Conservation (phyloP, 2,113 vertebrate species). For the Eulemur macaco region DNA sequence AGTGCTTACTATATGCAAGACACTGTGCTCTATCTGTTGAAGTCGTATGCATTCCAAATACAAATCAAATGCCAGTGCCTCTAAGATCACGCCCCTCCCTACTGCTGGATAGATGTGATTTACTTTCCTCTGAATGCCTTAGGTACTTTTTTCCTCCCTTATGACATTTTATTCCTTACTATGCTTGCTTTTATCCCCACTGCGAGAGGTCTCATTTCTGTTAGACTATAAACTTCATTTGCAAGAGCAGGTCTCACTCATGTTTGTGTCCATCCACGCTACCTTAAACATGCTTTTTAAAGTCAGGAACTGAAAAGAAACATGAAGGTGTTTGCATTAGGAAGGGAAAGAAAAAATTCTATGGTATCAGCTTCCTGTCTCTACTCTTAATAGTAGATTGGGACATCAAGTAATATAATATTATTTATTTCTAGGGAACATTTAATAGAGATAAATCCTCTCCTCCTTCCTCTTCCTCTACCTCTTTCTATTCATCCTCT, state of each 20-base stretch:
- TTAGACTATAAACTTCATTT: not conserved
- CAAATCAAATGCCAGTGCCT: not conserved
- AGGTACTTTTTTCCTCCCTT: not conserved
- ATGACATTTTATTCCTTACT: not conserved
- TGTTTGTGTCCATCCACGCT: not conserved
- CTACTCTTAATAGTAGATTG: not conserved
- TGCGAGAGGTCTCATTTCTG: not conserved
- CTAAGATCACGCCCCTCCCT: not conserved
- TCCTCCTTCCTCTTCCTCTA: not conserved
- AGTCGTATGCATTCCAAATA: conserved; percentile 14
- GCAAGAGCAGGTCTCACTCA: conserved; percentile 48
- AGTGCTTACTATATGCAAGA: not conserved
- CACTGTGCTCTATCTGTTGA: not conserved
- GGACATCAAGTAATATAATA: not conserved
- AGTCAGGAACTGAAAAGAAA: not conserved
- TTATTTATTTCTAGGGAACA: not conserved
- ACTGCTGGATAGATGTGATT: not conserved
- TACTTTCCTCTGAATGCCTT: not conserved
- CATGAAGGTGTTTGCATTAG: not conserved
- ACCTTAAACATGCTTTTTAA: not conserved
- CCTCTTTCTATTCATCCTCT: not conserved
- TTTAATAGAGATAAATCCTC: not conserved
- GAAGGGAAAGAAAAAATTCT: not conserved
- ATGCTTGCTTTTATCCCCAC: not conserved
- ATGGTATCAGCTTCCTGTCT: not conserved